These are phyloP conservation scores for Eristalis tenax DNA, from an alignment of 2,888 invertebrate species.

Conservation along the genomic window DNA sequence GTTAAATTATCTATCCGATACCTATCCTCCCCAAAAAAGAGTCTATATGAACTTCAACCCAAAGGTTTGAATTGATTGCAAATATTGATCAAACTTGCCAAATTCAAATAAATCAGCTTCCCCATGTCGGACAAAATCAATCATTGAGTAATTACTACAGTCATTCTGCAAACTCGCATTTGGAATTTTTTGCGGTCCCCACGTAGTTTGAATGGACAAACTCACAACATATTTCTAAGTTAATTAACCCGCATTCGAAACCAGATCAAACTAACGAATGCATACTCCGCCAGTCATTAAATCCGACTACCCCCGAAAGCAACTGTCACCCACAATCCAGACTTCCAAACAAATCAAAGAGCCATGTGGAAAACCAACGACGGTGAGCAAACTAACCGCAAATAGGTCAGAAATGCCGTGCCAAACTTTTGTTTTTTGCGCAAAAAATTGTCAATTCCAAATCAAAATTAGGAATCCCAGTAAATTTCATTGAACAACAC, in stretches of 20 bases:
- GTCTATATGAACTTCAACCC: too few species aligned
- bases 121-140: too few species aligned
- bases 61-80: too few species aligned
- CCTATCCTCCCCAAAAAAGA: too few species aligned
- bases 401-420: constrained; percentile 7
- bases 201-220: neutral
- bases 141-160: too few species aligned
- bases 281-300: neutral
- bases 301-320: neutral
- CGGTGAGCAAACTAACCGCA: constrained; percentile 7
- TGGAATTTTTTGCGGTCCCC: neutral
- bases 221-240: neutral
- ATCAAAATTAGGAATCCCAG: constrained; percentile 42
- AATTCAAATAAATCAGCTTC: too few species aligned
- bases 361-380: constrained; percentile 5
- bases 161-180: too few species aligned
- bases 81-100: too few species aligned
- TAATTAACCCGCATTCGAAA: neutral
- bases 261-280: neutral
- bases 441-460: constrained; percentile 20
- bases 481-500: constrained; percentile 50
- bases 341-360: neutral
- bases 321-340: neutral
- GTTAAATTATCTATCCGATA: too few species aligned
- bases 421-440: neutral